A percentile compares a stretch with the other conserved stretches of the same genome.
Evolutionary conservation across 2,797 vertebrate species (phyloP).

Genomic region (Schizothorax lantsangensis): DNA sequence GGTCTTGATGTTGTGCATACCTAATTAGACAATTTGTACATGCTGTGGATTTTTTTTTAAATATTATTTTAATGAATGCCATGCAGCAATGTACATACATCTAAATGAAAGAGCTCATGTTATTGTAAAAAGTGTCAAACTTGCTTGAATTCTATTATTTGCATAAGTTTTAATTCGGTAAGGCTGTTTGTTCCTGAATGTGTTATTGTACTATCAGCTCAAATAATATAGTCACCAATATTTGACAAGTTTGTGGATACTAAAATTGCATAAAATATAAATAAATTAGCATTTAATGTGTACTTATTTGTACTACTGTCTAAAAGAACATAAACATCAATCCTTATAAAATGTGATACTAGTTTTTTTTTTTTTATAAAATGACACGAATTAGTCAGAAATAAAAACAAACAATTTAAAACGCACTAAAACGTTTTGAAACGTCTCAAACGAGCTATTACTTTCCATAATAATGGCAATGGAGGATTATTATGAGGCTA

Average conservation of each 20-base stretch:
- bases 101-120: background rate
- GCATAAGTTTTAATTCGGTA: background rate
- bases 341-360: background rate
- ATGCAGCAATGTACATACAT: background rate
- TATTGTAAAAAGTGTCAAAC: background rate
- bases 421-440: background rate
- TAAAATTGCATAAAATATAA: background rate
- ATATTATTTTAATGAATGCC: background rate
- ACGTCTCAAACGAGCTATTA: background rate
- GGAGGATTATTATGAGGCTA: background rate
- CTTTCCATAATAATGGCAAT: background rate
- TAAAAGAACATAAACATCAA: background rate
- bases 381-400: background rate
- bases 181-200: background rate
- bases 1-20: background rate
- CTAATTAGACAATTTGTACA: background rate
- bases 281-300: background rate
- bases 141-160: background rate
- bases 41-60: background rate
- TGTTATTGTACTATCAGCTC: background rate
- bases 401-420: background rate
- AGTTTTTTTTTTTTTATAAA: too few relatives aligned
- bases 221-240: background rate
- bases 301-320: background rate
- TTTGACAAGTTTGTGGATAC: background rate